phyloP scores from a whole-genome alignment of 2,888 invertebrate species.

The Apodemia mormo region DNA sequence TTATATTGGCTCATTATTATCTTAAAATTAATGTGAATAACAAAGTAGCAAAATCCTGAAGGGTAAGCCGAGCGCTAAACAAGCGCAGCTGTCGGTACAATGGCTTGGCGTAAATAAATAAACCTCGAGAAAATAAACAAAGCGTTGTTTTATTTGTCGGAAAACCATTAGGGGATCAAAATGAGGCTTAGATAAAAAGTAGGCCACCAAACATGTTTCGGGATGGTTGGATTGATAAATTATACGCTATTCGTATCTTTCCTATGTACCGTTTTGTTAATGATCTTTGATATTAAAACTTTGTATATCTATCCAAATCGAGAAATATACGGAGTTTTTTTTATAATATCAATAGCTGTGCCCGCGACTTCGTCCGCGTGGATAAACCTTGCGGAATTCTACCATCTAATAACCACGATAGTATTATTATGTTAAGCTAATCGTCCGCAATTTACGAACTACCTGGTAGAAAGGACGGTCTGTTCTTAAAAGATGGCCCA shows the following conservation, averaged over 20 bases:
- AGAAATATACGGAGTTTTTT: no score
- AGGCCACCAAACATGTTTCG: slow-evolving; percentile 43
- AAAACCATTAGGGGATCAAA: slow-evolving; percentile 68
- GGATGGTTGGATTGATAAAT: slow-evolving; percentile 35
- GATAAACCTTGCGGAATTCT: no score
- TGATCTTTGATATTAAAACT: not conserved
- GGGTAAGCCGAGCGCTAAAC: slow-evolving; percentile 66
- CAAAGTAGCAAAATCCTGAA: slow-evolving; percentile 4
- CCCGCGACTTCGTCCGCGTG: no score
- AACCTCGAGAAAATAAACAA: slow-evolving; percentile 65
- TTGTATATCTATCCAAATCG: no score
- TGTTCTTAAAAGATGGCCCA: no score
- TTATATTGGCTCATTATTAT: not conserved
- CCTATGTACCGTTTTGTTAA: not conserved
- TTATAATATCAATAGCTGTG: no score
- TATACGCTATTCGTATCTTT: slow-evolving; percentile 3
- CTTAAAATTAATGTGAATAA: not conserved
- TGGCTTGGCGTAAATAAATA: slow-evolving; percentile 61
- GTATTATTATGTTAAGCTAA: no score
- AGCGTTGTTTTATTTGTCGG: slow-evolving; percentile 68
- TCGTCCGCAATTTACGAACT: no score
- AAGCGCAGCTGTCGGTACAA: slow-evolving; percentile 65
- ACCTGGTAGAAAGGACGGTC: no score
- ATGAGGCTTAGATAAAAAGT: slow-evolving; percentile 56
- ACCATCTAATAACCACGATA: no score